Percentiles rank a stretch among this genome's conserved stretches.
Conservation (phyloP, 2,797 vertebrate genomes). For the Gymnopithys bicolor region DNA sequence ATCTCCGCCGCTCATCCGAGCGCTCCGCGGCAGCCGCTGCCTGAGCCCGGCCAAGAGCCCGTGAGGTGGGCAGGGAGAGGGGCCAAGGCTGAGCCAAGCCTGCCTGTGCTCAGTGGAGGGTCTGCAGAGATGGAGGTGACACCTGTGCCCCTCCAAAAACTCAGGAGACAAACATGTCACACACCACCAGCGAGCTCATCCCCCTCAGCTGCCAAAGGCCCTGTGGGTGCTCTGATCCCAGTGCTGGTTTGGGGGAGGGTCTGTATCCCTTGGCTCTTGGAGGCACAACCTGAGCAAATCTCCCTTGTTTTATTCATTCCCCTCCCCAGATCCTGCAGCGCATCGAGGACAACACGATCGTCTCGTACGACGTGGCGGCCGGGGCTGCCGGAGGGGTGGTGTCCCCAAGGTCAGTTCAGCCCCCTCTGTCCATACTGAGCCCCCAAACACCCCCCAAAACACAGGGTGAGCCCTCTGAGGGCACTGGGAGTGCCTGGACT, state of each 20-base stretch:
- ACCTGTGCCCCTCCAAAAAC: background rate
- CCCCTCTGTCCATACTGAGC: background rate
- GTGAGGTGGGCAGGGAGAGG: constrained; percentile 27
- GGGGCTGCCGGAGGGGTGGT: constrained; percentile 92
- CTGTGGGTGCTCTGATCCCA: background rate
- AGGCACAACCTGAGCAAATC: background rate
- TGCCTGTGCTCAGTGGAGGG: background rate
- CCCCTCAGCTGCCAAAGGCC: rapidly evolving
- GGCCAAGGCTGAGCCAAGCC: background rate
- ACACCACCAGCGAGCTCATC: rapidly evolving
- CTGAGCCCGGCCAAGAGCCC: constrained; percentile 25
- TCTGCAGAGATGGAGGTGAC: background rate
- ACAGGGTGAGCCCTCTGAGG: background rate
- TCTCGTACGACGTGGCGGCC: constrained; percentile 92
- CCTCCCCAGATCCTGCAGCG: constrained; percentile 88
- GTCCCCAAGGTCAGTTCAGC: constrained; percentile 85
- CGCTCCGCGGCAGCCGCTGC: background rate
- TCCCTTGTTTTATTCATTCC: background rate
- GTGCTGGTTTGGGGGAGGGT: background rate
- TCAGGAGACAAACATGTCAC: rapidly evolving
- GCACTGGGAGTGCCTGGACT: background rate
- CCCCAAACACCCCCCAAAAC: background rate
- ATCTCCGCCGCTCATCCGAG: constrained; percentile 31
- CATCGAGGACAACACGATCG: constrained; percentile 92
- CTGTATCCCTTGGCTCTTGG: background rate